Percentiles rank a stretch among this genome's conserved stretches.
Evolutionary conservation across 2,888 invertebrate species (phyloP).

Genomic region (Stenichneumon culpator): DNA sequence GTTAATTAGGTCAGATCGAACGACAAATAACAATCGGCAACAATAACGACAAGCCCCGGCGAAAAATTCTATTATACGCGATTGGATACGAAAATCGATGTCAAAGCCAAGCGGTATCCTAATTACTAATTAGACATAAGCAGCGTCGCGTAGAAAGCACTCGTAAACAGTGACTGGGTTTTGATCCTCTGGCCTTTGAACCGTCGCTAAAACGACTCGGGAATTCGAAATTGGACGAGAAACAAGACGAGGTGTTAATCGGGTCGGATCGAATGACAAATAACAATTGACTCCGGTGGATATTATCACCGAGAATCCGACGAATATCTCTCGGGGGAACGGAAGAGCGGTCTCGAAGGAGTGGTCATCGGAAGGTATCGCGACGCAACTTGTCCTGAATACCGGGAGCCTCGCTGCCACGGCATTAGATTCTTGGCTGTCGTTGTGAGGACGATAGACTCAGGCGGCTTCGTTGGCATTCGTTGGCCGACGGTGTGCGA

Average conservation of each 20-base stretch:
- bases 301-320: background rate
- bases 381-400: constrained; percentile 64
- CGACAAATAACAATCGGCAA: background rate
- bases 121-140: too few relatives aligned
- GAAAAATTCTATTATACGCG: too few relatives aligned
- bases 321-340: constrained; percentile 22
- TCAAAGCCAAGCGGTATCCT: too few relatives aligned
- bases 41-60: too few relatives aligned
- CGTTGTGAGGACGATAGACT: constrained; percentile 39
- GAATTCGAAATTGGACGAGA: background rate
- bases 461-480: constrained; percentile 22
- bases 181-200: background rate
- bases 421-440: constrained; percentile 30
- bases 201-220: background rate
- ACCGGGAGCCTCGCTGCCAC: constrained; percentile 43
- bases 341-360: constrained; percentile 29
- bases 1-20: background rate
- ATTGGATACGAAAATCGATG: too few relatives aligned
- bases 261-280: background rate
- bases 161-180: background rate
- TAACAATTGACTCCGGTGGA: background rate
- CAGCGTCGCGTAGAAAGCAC: background rate
- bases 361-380: constrained; percentile 35
- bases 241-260: background rate
- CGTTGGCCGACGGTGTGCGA: constrained; percentile 34